Base-by-base conservation (phyloP, 2,888 invertebrate species). In the Ethmia dodecea region DNA sequence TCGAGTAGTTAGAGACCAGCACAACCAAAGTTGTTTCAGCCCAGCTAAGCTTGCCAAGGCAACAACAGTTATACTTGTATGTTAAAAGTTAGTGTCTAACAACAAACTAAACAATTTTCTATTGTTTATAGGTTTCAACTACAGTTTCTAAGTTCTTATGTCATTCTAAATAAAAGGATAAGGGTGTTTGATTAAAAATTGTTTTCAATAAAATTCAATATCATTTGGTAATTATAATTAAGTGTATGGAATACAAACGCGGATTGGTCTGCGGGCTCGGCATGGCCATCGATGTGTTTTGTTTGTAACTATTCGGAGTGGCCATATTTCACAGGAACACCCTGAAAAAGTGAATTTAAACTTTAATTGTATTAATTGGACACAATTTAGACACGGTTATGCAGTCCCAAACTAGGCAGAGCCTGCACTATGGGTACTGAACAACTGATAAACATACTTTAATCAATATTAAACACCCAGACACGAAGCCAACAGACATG, bases 221-320 rank as follows among this genome's bases (percentile, higher is more conserved):
- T n/a, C n/a, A n/a, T n/a, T n/a, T n/a, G n/a, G n/a, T n/a, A n/a
- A n/a, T n/a, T n/a, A n/a, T n/a, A 20, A 45, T 31, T 45, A 39
- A 31, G 47, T 16, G 20, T 30, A 53, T 44, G 40, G 22, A 33
- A 10, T 13, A 69, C 92, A 91, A 89, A 93, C 92, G 93, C 83
- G 91, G 92, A 60, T 92, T 86, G 63, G 87, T 88, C 55, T 91
- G 91, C 27, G 91, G 90, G 57, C 89, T 90, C 47, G 93, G 90
- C 76, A 93, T 90, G 54, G 92, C 89, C 75, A 93, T 90, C 36
- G 94, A 92, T 55, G 93, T 90, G 50, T 77, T 84, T 88, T 94
- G 94, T 76, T 95, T 95, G 72, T 94, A 95, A 73, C 93, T 94
- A 53, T 90, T 89, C 38, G 94, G 94, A 47, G 95, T 86, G 53